Evolutionary conservation across 2,113 vertebrate species (phyloP).

Genomic region (Protobothrops mucrosquamatus): DNA sequence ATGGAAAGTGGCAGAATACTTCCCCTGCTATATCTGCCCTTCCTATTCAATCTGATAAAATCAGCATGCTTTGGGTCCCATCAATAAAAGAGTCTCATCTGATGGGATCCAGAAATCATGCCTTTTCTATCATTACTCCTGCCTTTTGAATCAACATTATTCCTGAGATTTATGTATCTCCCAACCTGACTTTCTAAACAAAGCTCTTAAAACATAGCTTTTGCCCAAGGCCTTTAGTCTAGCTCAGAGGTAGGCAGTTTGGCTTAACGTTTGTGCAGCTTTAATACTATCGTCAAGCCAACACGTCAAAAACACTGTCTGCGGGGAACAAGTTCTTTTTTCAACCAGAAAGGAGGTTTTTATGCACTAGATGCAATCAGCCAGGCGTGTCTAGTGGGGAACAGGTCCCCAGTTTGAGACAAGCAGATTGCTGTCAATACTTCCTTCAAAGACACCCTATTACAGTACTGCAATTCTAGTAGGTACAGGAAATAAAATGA

Average conservation of each 20-base stretch:
- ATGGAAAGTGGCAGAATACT: not conserved
- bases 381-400: not conserved
- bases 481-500: not conserved
- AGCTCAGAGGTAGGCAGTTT: not conserved
- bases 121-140: not conserved
- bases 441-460: not conserved
- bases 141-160: not conserved
- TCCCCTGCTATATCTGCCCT: not conserved
- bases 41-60: not conserved
- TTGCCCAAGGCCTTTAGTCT: not conserved
- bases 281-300: not conserved
- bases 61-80: not conserved
- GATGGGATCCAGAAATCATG: not conserved
- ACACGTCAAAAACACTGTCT: not conserved
- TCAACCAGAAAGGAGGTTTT: not conserved
- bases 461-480: not conserved
- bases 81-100: not conserved
- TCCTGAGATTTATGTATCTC: not conserved
- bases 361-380: not conserved
- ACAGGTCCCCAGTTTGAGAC: not conserved
- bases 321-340: not conserved
- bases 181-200: not conserved
- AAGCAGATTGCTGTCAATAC: not conserved
- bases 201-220: not conserved
- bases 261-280: not conserved